These are phyloP conservation scores for Cisticola juncidis DNA, from an alignment of 2,113 vertebrate species.

Conservation along the genomic window DNA sequence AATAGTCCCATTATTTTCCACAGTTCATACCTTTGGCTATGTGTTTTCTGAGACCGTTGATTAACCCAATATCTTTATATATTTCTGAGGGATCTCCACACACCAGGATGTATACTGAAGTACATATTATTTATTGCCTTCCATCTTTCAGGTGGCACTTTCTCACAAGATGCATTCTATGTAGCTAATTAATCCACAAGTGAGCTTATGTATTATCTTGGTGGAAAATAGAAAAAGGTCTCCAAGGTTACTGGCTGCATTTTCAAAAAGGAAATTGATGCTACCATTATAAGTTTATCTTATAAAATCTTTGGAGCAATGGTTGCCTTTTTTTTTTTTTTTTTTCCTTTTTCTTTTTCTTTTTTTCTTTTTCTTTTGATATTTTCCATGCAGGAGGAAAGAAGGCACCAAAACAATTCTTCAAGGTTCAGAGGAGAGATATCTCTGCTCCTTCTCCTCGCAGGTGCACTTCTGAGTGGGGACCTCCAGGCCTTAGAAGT, in stretches of 20 bases:
- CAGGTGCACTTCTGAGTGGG: neutral
- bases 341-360: neutral
- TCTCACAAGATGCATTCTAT: neutral
- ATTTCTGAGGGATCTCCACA: neutral
- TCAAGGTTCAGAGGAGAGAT: neutral
- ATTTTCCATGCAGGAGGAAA: neutral
- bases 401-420: neutral
- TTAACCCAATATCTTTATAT: neutral
- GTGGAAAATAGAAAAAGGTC: neutral
- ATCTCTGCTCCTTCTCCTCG: neutral
- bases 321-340: neutral
- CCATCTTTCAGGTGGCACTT: neutral
- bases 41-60: neutral
- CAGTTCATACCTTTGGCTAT: neutral
- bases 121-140: neutral
- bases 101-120: neutral
- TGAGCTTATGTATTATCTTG: neutral
- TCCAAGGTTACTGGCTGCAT: neutral
- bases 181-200: neutral
- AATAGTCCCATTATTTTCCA: neutral
- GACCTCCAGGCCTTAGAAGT: neutral
- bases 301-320: neutral
- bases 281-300: neutral
- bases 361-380: neutral
- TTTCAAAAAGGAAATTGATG: neutral